A percentile compares a stretch with the other conserved stretches of the same genome.
These are phyloP conservation scores for Potorous gilbertii DNA, from an alignment of 2,797 vertebrate species.

Conservation along the genomic window DNA sequence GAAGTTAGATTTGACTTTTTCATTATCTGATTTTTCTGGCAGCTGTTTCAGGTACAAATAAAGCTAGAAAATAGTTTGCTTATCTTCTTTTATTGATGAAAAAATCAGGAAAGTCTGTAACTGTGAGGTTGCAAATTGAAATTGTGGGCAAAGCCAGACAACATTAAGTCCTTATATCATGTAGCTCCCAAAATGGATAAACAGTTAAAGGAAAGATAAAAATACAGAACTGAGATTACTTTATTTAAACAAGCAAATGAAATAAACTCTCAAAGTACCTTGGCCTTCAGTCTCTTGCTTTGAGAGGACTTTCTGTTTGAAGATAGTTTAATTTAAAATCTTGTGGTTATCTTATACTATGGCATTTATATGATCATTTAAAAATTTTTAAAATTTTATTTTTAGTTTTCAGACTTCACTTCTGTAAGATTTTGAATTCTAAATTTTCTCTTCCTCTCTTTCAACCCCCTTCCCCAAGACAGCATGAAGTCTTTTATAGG, in stretches of 20 bases:
- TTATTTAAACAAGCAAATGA: background rate
- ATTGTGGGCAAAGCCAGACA: background rate
- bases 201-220: background rate
- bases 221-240: slow-evolving; percentile 16
- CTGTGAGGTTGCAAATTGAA: slow-evolving; percentile 1
- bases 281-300: background rate
- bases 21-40: background rate
- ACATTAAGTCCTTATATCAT: background rate
- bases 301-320: background rate
- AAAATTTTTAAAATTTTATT: too few species aligned
- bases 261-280: background rate
- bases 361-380: background rate
- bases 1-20: background rate
- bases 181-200: slow-evolving; percentile 24
- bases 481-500: too few species aligned
- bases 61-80: background rate
- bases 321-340: background rate
- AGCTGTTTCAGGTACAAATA: background rate
- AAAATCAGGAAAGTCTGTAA: background rate
- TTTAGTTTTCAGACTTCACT: too few species aligned
- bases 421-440: too few species aligned
- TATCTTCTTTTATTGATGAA: background rate
- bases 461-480: too few species aligned
- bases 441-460: too few species aligned
- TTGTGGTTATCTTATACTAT: background rate